Conservation (phyloP, 2,113 vertebrate species). For the Crotalus helleri region DNA sequence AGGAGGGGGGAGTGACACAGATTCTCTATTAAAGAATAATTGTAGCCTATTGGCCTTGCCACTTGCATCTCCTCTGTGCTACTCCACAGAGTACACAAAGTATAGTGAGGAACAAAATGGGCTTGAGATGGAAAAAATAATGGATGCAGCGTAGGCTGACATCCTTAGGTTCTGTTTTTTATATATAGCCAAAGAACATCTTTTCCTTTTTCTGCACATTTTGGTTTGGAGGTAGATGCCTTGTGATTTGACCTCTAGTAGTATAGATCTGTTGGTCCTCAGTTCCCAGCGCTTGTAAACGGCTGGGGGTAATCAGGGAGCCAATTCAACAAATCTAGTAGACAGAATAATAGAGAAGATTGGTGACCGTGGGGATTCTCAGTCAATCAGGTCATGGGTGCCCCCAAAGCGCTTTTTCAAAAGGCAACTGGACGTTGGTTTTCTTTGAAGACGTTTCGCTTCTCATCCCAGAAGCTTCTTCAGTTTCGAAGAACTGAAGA, state of each 20-base stretch:
- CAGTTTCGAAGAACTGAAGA: background rate
- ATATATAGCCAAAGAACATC: background rate
- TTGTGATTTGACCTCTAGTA: background rate
- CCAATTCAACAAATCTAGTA: background rate
- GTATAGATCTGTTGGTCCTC: background rate
- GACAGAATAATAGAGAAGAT: background rate
- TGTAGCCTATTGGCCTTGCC: constrained; percentile 7
- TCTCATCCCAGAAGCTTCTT: background rate
- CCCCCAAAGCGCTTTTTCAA: background rate
- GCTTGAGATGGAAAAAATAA: background rate
- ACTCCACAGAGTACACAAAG: background rate
- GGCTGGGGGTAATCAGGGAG: background rate
- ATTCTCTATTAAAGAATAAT: constrained; percentile 1
- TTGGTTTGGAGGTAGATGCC: background rate
- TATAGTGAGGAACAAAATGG: background rate
- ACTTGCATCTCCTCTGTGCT: background rate
- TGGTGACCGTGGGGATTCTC: no score
- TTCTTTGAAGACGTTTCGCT: background rate
- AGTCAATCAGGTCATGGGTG: no score
- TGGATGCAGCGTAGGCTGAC: background rate
- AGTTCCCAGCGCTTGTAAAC: background rate
- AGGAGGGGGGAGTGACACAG: background rate
- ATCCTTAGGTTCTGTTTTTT: background rate
- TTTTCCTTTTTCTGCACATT: background rate
- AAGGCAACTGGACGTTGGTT: background rate